Evolutionary conservation across 2,888 invertebrate genomes (phyloP).

Genomic region (Eristalinus aeneus): DNA sequence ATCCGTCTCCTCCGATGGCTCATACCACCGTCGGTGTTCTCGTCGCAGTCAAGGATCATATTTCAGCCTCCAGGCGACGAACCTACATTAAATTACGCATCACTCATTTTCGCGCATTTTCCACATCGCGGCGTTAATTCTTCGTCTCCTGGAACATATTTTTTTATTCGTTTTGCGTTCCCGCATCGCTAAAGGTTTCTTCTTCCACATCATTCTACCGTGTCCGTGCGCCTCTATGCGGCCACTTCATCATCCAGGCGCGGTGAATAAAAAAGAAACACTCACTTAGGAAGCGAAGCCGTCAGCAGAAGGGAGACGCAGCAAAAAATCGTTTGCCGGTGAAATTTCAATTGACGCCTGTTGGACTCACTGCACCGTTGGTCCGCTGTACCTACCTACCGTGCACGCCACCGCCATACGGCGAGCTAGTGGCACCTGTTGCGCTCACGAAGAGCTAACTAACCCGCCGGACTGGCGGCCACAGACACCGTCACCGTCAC

Average conservation of each 20-base stretch:
- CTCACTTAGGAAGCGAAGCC: slow-evolving; percentile 2
- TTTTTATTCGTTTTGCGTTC: background rate
- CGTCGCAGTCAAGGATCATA: slow-evolving; percentile 45
- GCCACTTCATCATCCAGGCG: slow-evolving; percentile 27
- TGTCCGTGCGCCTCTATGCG: slow-evolving; percentile 24
- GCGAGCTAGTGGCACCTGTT: slow-evolving; percentile 57
- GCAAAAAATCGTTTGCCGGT: slow-evolving; percentile 45
- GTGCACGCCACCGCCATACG: slow-evolving; percentile 25
- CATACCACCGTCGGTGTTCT: slow-evolving; percentile 34
- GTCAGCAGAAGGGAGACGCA: background rate
- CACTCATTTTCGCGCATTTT: slow-evolving; percentile 71
- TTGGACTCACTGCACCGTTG: slow-evolving; percentile 50
- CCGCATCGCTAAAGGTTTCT: background rate
- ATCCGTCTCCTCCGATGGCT: slow-evolving; percentile 28
- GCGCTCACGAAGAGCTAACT: slow-evolving; percentile 43
- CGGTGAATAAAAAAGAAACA: background rate
- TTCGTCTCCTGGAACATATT: background rate
- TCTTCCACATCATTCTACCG: slow-evolving; percentile 2
- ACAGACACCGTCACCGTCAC: background rate
- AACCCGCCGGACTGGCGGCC: slow-evolving; percentile 30
- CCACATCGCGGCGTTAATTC: slow-evolving; percentile 71
- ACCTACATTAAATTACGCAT: slow-evolving; percentile 68
- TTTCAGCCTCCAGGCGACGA: slow-evolving; percentile 43
- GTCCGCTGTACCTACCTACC: slow-evolving; percentile 1
- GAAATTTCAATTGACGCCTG: slow-evolving; percentile 70